These are phyloP conservation scores for Meliscaeva auricollis DNA, from an alignment of 2,888 invertebrate genomes.

Conservation along the genomic window DNA sequence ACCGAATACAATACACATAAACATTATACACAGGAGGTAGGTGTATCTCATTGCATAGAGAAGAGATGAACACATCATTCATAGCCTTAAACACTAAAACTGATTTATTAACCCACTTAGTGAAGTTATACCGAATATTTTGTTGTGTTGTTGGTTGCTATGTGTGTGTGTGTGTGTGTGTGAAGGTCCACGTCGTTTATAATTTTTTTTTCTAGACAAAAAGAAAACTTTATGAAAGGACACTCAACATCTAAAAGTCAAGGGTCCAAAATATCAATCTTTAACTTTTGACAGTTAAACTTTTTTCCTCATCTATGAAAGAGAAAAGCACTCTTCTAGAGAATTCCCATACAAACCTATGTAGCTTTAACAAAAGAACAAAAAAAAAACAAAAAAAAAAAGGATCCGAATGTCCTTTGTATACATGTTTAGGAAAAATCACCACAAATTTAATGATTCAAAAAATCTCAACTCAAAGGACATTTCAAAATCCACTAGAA, in stretches of 20 bases:
- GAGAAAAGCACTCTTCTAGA: background rate
- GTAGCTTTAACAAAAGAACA: no score
- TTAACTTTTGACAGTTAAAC: conserved; percentile 59
- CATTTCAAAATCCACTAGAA: conserved; percentile 7
- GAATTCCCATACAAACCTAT: background rate
- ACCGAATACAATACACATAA: background rate
- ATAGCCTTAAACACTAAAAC: conserved; percentile 36
- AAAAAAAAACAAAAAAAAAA: no score
- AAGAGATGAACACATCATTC: conserved; percentile 40
- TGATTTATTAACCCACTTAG: conserved; percentile 55
- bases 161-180: background rate
- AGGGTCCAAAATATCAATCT: conserved; percentile 55
- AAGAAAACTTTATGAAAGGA: conserved; percentile 38
- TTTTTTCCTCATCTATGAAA: conserved; percentile 1
- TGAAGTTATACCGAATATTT: conserved; percentile 6
- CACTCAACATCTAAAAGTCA: conserved; percentile 32
- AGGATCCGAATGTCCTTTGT: background rate
- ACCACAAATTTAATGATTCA: conserved; percentile 59
- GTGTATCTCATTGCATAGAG: background rate
- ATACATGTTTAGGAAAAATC: conserved; percentile 13
- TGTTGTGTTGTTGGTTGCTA: no score
- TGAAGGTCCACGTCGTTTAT: background rate
- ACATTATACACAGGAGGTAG: background rate
- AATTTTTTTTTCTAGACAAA: no score
- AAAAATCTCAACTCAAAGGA: conserved; percentile 16